These are phyloP conservation scores for Cryptophagus acutangulus DNA, from an alignment of 2,888 invertebrate species.

Conservation along the genomic window DNA sequence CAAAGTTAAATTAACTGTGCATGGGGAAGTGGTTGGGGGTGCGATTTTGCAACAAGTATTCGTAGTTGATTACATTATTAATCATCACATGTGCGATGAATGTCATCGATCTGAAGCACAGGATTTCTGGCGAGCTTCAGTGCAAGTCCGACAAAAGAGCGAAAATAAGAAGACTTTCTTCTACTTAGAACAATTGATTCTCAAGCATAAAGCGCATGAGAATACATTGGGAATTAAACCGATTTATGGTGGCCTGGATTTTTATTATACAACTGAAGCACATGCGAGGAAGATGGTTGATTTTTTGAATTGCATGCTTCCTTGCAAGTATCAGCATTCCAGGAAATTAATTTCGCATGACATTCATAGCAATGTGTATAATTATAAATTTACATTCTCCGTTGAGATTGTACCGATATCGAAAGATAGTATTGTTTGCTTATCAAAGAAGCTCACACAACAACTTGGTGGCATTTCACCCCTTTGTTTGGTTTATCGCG, in stretches of 20 bases:
- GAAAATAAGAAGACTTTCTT: slow-evolving; percentile 96
- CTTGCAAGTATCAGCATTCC: slow-evolving; percentile 81
- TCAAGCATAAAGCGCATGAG: slow-evolving; percentile 92
- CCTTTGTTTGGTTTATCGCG: slow-evolving; percentile 81
- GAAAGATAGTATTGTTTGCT: slow-evolving; percentile 88
- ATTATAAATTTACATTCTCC: slow-evolving; percentile 92
- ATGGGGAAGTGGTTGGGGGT: slow-evolving; percentile 89
- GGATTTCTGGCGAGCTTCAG: slow-evolving; percentile 92
- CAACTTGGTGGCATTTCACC: slow-evolving; percentile 84
- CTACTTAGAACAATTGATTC: slow-evolving; percentile 93
- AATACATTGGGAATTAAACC: slow-evolving; percentile 77
- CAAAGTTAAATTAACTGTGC: slow-evolving; percentile 89
- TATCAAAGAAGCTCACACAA: slow-evolving; percentile 80
- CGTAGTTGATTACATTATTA: slow-evolving; percentile 86
- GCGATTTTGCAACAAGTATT: slow-evolving; percentile 92
- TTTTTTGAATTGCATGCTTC: slow-evolving; percentile 82
- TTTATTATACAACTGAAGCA: slow-evolving; percentile 84
- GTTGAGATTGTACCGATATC: slow-evolving; percentile 96
- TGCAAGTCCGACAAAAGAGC: slow-evolving; percentile 81
- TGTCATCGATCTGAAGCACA: slow-evolving; percentile 97
- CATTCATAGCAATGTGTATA: slow-evolving; percentile 91
- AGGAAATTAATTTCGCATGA: slow-evolving; percentile 97
- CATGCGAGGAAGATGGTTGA: slow-evolving; percentile 94
- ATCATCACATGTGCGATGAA: slow-evolving; percentile 94
- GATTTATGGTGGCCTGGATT: slow-evolving; percentile 72